phyloP scores from a whole-genome alignment of 2,113 vertebrate genomes.

The Pelobates fuscus region DNA sequence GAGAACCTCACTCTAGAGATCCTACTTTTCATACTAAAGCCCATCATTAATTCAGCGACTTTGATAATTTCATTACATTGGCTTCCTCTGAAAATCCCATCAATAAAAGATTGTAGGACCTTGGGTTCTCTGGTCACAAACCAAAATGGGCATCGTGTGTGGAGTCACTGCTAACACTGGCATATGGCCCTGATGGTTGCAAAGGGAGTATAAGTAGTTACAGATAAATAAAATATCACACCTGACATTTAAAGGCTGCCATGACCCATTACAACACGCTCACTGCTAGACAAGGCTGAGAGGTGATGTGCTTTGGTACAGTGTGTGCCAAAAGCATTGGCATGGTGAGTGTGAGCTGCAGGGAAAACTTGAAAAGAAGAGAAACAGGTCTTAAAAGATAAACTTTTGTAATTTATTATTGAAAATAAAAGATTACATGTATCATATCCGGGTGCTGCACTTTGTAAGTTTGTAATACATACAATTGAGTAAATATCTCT shows the following conservation, averaged over 20 bases:
- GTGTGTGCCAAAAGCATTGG: neutral
- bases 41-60: conserved; percentile 99
- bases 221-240: conserved; percentile 81
- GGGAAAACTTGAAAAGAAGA: too few species aligned
- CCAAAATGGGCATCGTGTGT: conserved; percentile 60
- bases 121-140: conserved; percentile 76
- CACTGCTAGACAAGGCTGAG: neutral
- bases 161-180: conserved; percentile 67
- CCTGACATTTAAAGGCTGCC: conserved; percentile 66
- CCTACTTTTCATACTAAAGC: conserved; percentile 90
- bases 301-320: neutral
- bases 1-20: conserved; percentile 83
- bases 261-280: conserved; percentile 64
- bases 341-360: too few species aligned
- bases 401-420: too few species aligned
- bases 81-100: conserved; percentile 79
- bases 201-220: conserved; percentile 59
- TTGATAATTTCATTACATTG: conserved; percentile 98
- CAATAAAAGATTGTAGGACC: conserved; percentile 95
- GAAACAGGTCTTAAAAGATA: too few species aligned
- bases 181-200: conserved; percentile 79
- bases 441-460: too few species aligned
- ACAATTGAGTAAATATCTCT: too few species aligned
- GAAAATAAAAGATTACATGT: too few species aligned
- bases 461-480: too few species aligned